Percentiles rank a stretch among this genome's conserved stretches.
Conservation (phyloP, 2,797 vertebrate genomes). For the Lepus townsendii region DNA sequence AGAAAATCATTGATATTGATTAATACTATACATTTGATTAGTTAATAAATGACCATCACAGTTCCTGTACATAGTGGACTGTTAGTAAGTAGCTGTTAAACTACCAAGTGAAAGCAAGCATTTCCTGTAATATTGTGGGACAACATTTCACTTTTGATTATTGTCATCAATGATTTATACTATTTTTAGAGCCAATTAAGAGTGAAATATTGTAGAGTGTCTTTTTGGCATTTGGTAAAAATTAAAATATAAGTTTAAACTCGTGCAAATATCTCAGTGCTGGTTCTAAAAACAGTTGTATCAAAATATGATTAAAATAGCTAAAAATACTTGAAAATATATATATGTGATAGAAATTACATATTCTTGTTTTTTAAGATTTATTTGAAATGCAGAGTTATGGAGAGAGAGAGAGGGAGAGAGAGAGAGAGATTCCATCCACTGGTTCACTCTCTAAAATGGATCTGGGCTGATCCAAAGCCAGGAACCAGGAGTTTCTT, state of each 20-base stretch:
- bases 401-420: too few species aligned
- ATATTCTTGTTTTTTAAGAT: neutral
- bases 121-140: neutral
- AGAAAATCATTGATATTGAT: neutral
- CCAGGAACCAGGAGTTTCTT: too few species aligned
- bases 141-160: slow-evolving; percentile 24
- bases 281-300: slow-evolving; percentile 36
- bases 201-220: neutral
- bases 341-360: neutral
- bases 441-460: too few species aligned
- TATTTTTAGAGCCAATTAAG: neutral
- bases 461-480: too few species aligned
- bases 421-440: too few species aligned
- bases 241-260: slow-evolving; percentile 9
- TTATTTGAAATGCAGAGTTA: too few species aligned
- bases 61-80: neutral
- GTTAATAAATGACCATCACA: neutral
- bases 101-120: neutral
- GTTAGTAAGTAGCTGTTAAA: slow-evolving; percentile 21
- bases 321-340: slow-evolving; percentile 40
- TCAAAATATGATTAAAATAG: neutral
- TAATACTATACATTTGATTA: neutral
- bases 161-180: neutral
- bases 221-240: neutral
- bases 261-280: neutral